phyloP scores from a whole-genome alignment of 23 tunicate species.

The Trididemnum miniatum region DNA sequence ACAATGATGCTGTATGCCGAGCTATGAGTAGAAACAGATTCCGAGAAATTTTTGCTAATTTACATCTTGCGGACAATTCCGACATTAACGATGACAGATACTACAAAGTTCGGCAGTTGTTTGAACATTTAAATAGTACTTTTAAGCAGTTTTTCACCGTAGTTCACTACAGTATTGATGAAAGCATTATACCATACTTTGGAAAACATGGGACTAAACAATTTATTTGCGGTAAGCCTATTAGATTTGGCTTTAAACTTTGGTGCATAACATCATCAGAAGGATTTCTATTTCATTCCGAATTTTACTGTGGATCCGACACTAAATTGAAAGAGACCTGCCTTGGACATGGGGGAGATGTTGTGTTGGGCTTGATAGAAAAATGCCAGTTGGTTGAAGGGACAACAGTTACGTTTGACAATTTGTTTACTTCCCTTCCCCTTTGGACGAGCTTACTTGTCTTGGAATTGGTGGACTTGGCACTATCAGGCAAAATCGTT shows the following conservation, averaged over 20 bases:
- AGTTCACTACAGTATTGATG: constrained; percentile 6
- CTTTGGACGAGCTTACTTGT: background rate
- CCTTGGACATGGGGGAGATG: constrained; percentile 15
- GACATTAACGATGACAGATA: constrained; percentile 9
- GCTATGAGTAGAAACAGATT: constrained; percentile 14
- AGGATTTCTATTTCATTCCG: constrained; percentile 9
- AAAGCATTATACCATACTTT: constrained; percentile 19
- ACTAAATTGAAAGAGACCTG: background rate
- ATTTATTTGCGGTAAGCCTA: constrained; percentile 17
- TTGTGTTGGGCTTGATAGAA: constrained; percentile 2
- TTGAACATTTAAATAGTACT: background rate
- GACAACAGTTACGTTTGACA: constrained; percentile 1
- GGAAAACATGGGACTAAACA: constrained; percentile 9
- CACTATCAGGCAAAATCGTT: constrained; percentile 5
- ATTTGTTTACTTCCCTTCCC: background rate
- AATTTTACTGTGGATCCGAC: constrained; percentile 9
- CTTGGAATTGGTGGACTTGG: constrained; percentile 27
- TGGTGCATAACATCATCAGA: constrained; percentile 11
- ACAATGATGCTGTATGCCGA: constrained; percentile 11
- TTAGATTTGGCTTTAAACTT: constrained; percentile 1
- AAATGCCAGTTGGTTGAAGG: background rate
- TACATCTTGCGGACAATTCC: background rate
- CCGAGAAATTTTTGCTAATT: constrained; percentile 1
- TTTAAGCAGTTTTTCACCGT: background rate
- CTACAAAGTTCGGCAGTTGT: background rate